phyloP scores from a whole-genome alignment of 1,140 invertebrate genomes.

The Drosophila novamexicana region DNA sequence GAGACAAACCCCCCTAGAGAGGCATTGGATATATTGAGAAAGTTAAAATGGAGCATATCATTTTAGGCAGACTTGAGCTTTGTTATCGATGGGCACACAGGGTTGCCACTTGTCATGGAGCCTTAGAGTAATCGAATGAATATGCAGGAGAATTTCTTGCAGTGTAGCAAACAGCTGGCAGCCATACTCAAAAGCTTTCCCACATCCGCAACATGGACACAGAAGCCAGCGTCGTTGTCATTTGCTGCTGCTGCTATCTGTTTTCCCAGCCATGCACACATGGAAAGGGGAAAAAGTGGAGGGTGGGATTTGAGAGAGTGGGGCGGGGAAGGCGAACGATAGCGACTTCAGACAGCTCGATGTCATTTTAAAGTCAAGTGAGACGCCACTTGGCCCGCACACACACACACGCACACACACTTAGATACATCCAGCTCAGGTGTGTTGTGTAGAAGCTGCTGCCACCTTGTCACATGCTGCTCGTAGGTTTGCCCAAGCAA shows the following conservation, averaged over 20 bases:
- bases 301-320: not conserved
- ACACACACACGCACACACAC: not conserved
- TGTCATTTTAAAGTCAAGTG: conserved; percentile 70
- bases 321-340: too few relatives aligned
- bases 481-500: conserved; percentile 1
- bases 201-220: conserved; percentile 23
- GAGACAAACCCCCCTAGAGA: too few relatives aligned
- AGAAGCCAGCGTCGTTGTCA: conserved; percentile 21
- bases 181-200: conserved; percentile 17
- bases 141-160: conserved; percentile 2
- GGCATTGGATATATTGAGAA: too few relatives aligned
- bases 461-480: conserved; percentile 12
- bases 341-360: conserved; percentile 35
- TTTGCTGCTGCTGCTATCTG: conserved; percentile 32
- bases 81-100: too few relatives aligned
- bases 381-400: conserved; percentile 54
- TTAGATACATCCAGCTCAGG: not conserved
- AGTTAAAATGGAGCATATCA: too few relatives aligned
- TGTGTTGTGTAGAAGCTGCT: conserved; percentile 1
- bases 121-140: not conserved
- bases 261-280: conserved; percentile 24
- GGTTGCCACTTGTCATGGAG: too few relatives aligned
- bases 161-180: conserved; percentile 20
- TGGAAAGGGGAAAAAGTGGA: not conserved
- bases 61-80: too few relatives aligned